Conservation (phyloP, 1,140 invertebrate species). For the Lutraria rhynchaena region DNA sequence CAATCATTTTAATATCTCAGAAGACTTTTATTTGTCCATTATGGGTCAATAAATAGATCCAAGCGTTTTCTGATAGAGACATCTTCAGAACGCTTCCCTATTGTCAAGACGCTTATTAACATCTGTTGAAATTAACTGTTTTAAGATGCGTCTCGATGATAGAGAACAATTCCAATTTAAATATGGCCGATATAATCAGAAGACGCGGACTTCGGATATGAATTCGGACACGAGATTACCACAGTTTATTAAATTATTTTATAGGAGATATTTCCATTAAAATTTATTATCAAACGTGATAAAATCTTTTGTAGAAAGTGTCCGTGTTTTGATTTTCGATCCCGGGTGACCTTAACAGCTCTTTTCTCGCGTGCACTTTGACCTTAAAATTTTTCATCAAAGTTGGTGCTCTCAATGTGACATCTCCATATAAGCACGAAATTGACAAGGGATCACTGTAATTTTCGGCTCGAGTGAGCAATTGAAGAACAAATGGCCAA, state of each 20-base stretch:
- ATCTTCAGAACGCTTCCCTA: constrained; percentile 40
- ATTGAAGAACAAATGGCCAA: constrained; percentile 6
- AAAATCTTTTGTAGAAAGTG: constrained; percentile 12
- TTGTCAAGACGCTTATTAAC: constrained; percentile 52
- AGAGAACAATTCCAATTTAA: constrained; percentile 36
- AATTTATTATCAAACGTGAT: constrained; percentile 52
- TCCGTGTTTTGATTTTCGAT: constrained; percentile 27
- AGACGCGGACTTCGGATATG: constrained; percentile 9
- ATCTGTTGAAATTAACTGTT: constrained; percentile 49
- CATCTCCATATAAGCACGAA: constrained; percentile 31
- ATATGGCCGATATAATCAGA: background rate
- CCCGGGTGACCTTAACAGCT: constrained; percentile 40
- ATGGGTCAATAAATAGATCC: constrained; percentile 40
- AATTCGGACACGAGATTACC: constrained; percentile 14
- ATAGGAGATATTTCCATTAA: constrained; percentile 53
- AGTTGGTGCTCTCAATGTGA: constrained; percentile 19
- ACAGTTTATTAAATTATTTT: constrained; percentile 55
- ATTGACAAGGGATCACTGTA: constrained; percentile 26
- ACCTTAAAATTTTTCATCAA: constrained; percentile 19
- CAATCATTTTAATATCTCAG: constrained; percentile 47
- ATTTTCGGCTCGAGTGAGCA: constrained; percentile 39
- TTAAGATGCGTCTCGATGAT: constrained; percentile 49
- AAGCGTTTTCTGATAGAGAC: constrained; percentile 50
- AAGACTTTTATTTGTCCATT: constrained; percentile 49
- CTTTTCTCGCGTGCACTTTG: constrained; percentile 35